A percentile compares a stretch with the other conserved stretches of the same genome.
These are phyloP conservation scores for Pagrus major DNA, from an alignment of 2,113 vertebrate species.

Conservation along the genomic window DNA sequence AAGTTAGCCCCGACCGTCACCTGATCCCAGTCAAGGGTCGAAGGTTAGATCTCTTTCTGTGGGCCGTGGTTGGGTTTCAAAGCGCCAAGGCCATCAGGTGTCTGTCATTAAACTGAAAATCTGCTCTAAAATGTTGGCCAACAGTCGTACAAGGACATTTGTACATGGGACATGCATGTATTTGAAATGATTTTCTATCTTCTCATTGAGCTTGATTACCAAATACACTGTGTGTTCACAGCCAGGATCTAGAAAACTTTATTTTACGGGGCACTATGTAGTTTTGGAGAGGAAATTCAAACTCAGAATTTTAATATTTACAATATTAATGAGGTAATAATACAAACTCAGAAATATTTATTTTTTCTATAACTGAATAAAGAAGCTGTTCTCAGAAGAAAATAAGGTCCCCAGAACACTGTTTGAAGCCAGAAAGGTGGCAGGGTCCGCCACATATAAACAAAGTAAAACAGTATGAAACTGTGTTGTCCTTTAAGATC, in stretches of 20 bases:
- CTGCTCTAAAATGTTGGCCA: conserved; percentile 37
- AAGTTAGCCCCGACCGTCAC: conserved; percentile 80
- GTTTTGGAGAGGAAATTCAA: no score
- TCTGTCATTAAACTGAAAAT: conserved; percentile 43
- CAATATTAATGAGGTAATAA: no score
- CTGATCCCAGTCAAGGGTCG: conserved; percentile 71
- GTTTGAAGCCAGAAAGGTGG: no score
- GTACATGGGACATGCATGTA: no score
- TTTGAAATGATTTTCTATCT: not conserved
- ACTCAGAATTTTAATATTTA: no score
- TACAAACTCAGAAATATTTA: not conserved
- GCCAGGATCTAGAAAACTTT: not conserved
- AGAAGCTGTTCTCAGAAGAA: no score
- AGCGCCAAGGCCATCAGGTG: conserved; percentile 23
- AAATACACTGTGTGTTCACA: not conserved
- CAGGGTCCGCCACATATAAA: no score
- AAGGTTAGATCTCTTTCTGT: conserved; percentile 64
- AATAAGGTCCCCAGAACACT: no score
- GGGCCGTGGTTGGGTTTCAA: conserved; percentile 72
- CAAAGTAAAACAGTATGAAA: no score
- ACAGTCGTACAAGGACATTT: conserved; percentile 13
- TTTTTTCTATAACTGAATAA: no score
- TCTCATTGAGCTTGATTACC: not conserved
- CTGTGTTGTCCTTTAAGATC: no score
- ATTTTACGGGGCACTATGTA: no score